Evolutionary conservation across 2,797 vertebrate species (phyloP).

Genomic region (Xiphophorus birchmanni): DNA sequence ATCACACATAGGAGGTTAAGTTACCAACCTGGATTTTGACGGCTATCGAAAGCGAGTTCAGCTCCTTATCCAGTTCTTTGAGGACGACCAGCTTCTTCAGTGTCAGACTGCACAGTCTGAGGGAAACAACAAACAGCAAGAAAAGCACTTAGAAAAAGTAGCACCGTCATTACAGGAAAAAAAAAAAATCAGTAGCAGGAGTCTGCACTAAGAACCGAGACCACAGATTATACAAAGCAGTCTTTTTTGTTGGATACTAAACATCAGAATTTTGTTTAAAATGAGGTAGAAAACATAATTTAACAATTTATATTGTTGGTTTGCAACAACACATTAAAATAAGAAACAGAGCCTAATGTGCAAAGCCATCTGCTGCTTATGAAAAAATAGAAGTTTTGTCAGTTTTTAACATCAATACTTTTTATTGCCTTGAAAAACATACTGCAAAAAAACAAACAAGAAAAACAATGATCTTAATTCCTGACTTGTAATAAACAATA

Average conservation of each 20-base stretch:
- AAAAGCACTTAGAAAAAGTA: conserved; percentile 8
- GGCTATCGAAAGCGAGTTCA: conserved; percentile 85
- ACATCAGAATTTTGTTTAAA: background rate
- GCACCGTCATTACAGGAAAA: conserved; percentile 17
- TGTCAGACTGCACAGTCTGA: conserved; percentile 84
- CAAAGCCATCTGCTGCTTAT: background rate
- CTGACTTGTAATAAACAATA: background rate
- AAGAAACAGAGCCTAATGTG: background rate
- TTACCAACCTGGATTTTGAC: conserved; percentile 85
- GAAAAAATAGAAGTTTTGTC: background rate
- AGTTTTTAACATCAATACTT: background rate
- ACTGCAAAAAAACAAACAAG: background rate
- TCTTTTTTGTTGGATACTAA: background rate
- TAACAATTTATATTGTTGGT: background rate
- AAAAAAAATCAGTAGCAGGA: background rate
- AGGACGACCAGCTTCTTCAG: conserved; percentile 85
- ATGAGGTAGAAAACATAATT: background rate
- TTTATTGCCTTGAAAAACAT: background rate
- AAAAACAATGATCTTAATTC: background rate
- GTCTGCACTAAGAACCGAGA: background rate
- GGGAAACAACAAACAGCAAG: conserved; percentile 20
- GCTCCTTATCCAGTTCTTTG: conserved; percentile 85
- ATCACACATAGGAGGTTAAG: conserved; percentile 25
- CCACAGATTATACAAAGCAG: background rate
- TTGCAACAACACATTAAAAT: background rate